phyloP scores from a whole-genome alignment of 2,888 invertebrate genomes.

The Deilephila porcellus region DNA sequence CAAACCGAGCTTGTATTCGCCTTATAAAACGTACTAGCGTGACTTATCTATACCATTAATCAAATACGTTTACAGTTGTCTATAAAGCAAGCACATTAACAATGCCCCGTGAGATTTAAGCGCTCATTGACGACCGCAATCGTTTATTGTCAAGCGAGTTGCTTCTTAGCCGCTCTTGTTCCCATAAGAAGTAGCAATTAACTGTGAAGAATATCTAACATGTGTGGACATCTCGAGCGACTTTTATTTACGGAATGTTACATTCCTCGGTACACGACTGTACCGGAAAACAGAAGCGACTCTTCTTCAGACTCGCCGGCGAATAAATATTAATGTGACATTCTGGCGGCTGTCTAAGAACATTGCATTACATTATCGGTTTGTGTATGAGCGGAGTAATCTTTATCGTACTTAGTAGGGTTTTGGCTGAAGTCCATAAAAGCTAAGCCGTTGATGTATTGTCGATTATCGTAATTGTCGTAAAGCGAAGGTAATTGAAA shows the following conservation, averaged over 20 bases:
- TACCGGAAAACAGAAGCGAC: constrained; percentile 23
- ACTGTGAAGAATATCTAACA: background rate
- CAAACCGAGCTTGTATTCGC: background rate
- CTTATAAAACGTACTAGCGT: background rate
- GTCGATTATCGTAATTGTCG: background rate
- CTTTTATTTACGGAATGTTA: background rate
- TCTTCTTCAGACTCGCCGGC: constrained; percentile 21
- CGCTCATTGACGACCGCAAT: constrained; percentile 18
- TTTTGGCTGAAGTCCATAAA: background rate
- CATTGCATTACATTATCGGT: constrained; percentile 16
- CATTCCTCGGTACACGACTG: background rate
- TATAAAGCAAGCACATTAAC: constrained; percentile 11
- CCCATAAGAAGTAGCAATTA: constrained; percentile 16
- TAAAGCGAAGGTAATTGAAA: background rate
- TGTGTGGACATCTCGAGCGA: background rate
- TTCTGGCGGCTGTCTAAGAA: constrained; percentile 12
- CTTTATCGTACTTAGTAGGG: background rate
- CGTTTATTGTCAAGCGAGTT: constrained; percentile 21
- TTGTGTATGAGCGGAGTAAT: background rate
- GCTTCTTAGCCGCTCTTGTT: constrained; percentile 1
- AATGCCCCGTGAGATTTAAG: constrained; percentile 24
- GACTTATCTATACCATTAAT: constrained; percentile 15
- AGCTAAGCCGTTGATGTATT: background rate
- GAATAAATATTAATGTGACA: constrained; percentile 25
- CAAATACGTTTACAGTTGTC: constrained; percentile 19